Evolutionary conservation across 1,140 invertebrate species (phyloP), one percentile per base, ranked within the genome.

Genomic region (Trichomalopsis sarcophagae): DNA sequence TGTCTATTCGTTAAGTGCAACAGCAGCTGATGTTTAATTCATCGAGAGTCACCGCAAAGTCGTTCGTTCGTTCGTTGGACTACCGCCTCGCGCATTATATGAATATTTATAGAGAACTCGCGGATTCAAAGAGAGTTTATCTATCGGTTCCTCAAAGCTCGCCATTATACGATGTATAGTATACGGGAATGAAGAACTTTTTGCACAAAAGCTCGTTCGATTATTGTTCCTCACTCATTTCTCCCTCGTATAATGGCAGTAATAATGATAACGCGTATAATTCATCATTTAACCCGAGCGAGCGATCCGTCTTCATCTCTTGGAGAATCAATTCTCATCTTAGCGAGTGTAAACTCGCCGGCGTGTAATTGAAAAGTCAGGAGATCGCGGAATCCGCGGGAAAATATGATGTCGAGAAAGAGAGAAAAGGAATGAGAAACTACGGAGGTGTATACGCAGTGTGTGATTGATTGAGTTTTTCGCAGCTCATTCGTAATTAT

Each of bases 51-150:
- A 40, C 44, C 21, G 27, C 44, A 62, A 33, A 74, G 33, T 82
- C 30, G 81, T 40, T 36, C 33, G 33, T 36, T 36, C 27, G 27
- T 3, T 33, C 7, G 81, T 0, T 27, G 33, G 4, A 62, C 71
- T 66, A 50, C 3, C 47, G 4, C 0, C 47, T 50, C 50, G 23
- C 73, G 30, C 82, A 77, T 68, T 68, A 79, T 68, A 79, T 84
- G 76, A 84, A 84, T 84, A 84, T 84, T 68, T 77, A 83, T 83
- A 30, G 40, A 68, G 69, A 36, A 69, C 76, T 83, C 47, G 50
- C 14, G 55, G 17, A 83, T 77, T 83, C 33, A 44, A 66, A 23
- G 21, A 62, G 50, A 75, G 47, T 23, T n/a, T 36, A 9, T 44
- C 68, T 62, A n/a, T 62, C 55, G 55, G 55, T n/a, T 62, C 21